A percentile compares a stretch with the other conserved stretches of the same genome.
Evolutionary conservation across 2,888 invertebrate species (phyloP).

Genomic region (Agriotes lineatus): DNA sequence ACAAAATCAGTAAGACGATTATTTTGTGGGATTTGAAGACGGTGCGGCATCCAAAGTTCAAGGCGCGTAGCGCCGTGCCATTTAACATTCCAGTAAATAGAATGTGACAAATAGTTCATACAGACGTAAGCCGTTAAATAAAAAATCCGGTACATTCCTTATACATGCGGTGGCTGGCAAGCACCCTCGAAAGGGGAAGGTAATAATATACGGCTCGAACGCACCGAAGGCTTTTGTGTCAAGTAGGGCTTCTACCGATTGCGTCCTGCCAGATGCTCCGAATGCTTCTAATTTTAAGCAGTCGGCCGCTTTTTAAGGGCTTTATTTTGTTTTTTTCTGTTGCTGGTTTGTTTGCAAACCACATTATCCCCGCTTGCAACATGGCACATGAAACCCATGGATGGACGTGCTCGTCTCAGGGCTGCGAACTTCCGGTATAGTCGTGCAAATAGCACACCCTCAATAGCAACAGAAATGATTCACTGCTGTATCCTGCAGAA

Average conservation of each 20-base stretch:
- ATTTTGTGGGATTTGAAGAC: too few relatives aligned
- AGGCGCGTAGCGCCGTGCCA: conserved; percentile 52
- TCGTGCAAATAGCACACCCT: conserved; percentile 11
- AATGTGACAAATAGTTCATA: conserved; percentile 58
- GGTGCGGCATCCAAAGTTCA: conserved; percentile 5
- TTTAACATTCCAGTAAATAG: conserved; percentile 56
- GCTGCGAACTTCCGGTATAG: too few relatives aligned
- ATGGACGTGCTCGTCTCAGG: too few relatives aligned
- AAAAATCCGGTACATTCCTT: conserved; percentile 54
- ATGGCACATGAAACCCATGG: too few relatives aligned
- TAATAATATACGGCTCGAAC: conserved; percentile 47
- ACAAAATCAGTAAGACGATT: too few relatives aligned
- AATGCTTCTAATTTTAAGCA: too few relatives aligned
- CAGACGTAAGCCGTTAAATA: conserved; percentile 56
- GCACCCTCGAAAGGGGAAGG: conserved; percentile 48
- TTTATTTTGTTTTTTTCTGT: too few relatives aligned
- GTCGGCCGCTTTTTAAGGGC: too few relatives aligned
- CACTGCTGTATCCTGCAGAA: conserved; percentile 53
- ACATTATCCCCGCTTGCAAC: too few relatives aligned
- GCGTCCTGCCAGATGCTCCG: conserved; percentile 11
- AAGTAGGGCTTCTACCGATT: not conserved
- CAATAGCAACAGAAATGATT: conserved; percentile 48
- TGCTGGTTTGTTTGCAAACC: too few relatives aligned
- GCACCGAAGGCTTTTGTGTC: conserved; percentile 24
- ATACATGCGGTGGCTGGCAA: conserved; percentile 54